A percentile compares a stretch with the other conserved stretches of the same genome.
Evolutionary conservation across 1,140 invertebrate species (phyloP).

Genomic region (Zaprionus capensis): DNA sequence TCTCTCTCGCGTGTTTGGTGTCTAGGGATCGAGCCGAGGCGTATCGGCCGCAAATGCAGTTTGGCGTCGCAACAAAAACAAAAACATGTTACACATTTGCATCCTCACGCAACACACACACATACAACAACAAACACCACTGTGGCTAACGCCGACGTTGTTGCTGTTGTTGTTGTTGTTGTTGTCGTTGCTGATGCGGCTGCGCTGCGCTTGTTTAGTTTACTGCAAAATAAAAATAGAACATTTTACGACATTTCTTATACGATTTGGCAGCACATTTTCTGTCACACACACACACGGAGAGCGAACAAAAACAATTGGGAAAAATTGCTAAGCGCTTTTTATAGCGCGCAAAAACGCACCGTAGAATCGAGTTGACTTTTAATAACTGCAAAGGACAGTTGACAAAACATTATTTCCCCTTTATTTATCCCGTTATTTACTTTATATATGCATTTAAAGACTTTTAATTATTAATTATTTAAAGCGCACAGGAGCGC

Average conservation of each 20-base stretch:
- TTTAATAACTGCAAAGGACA: conserved; percentile 23
- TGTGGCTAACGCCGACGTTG: background rate
- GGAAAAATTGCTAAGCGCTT: conserved; percentile 44
- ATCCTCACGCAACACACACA: conserved; percentile 54
- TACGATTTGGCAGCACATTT: conserved; percentile 63
- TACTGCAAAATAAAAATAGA: conserved; percentile 82
- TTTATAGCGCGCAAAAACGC: conserved; percentile 47
- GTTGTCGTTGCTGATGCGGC: conserved; percentile 4
- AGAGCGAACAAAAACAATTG: conserved; percentile 40
- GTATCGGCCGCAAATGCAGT: conserved; percentile 69
- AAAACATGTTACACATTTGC: conserved; percentile 76
- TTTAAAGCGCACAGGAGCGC: conserved; percentile 60
- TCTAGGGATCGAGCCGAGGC: conserved; percentile 68
- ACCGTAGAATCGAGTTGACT: conserved; percentile 30
- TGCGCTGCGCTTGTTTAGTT: conserved; percentile 57
- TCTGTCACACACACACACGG: conserved; percentile 58
- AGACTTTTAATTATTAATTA: conserved; percentile 25
- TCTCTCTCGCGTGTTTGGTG: conserved; percentile 13
- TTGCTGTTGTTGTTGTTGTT: conserved; percentile 11
- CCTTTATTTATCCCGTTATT: conserved; percentile 19
- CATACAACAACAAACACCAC: conserved; percentile 18
- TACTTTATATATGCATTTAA: conserved; percentile 8
- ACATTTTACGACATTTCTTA: conserved; percentile 67
- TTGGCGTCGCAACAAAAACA: conserved; percentile 76
- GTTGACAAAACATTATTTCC: conserved; percentile 43